phyloP scores from a whole-genome alignment of 2,797 vertebrate species.

The Centroberyx gerrardi region DNA sequence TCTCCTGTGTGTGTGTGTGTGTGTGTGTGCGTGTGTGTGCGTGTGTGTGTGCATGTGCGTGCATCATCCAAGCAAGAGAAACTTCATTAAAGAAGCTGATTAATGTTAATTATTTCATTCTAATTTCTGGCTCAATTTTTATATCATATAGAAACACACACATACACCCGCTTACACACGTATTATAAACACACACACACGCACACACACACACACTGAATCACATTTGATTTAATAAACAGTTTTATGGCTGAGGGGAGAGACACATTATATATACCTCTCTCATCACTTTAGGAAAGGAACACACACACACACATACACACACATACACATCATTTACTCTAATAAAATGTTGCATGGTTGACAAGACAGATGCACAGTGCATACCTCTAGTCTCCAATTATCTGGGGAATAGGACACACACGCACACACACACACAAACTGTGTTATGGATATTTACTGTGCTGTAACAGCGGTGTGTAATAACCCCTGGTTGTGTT shows the following conservation, averaged over 20 bases:
- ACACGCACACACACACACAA: conserved; percentile 3
- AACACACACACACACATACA: not conserved
- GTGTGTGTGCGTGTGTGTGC: conserved; percentile 8
- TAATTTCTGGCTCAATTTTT: not conserved
- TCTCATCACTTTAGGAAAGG: too few relatives aligned
- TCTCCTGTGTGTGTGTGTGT: conserved; percentile 18
- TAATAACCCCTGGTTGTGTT: conserved; percentile 65
- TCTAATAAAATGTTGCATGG: too few relatives aligned
- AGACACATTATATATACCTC: too few relatives aligned
- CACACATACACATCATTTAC: not conserved
- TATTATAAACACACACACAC: not conserved
- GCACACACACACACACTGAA: not conserved
- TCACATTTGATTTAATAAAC: too few relatives aligned
- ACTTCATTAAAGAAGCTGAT: too few relatives aligned
- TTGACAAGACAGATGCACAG: conserved; percentile 6
- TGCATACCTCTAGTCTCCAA: conserved; percentile 50
- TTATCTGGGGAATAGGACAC: conserved; percentile 35
- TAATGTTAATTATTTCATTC: too few relatives aligned
- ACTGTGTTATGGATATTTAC: conserved; percentile 21
- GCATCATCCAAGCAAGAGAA: too few relatives aligned
- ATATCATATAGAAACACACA: not conserved
- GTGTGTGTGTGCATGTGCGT: not conserved
- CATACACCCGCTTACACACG: not conserved
- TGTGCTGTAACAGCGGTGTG: conserved; percentile 42
- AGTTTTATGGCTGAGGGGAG: too few relatives aligned